Base-by-base conservation (phyloP, 2,888 invertebrate genomes). In the Caenorhabditis angaria region DNA sequence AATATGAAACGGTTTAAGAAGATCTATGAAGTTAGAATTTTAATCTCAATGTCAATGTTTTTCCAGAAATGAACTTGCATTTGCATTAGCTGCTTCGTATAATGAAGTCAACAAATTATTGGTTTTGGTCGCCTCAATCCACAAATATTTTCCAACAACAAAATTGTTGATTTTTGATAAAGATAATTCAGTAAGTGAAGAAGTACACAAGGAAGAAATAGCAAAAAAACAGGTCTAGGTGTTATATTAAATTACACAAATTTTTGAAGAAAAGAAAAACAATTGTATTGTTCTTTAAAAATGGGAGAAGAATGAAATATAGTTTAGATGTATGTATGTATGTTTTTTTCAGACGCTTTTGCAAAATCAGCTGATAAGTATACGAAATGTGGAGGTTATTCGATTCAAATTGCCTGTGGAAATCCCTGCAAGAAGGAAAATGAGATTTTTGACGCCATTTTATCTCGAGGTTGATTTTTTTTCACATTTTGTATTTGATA, bases 81-180 rank as follows among this genome's bases (percentile, higher is more conserved):
- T 70, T 62, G 68, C 51, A 6, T 25, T 69, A 24, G 61, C 73
- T 5, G 69, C 69, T n/a, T 54, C 65, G 2, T 29, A 63, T 3
- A 25, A 48, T 18, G 69, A 65, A 51, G 65, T 73, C 54, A 65
- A 69, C 61, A 41, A 61, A 47, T 59, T 73, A n/a, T 60, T 73
- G 18, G 73, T 73, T 57, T 62, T 69, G 50, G 69, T 73, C 22
- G 73, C 73, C n/a, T 73, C 73, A 10, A 65, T 73, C 18, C 73
- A 73, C 41, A 32, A 61, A 18, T 25, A 61, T 57, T 69, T 57
- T 51, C 73, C 73, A 24, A 62, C 54, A 12, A 65, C 61, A 35
- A 68, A 67, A 61, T 29, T 73, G 28, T 57, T 73, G 55, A 65
- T 73, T 54, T 73, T 67, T 59, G 67, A 73, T 41, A 56, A 61